phyloP scores from a whole-genome alignment of 1,140 invertebrate species.

The Drosophila kikkawai region DNA sequence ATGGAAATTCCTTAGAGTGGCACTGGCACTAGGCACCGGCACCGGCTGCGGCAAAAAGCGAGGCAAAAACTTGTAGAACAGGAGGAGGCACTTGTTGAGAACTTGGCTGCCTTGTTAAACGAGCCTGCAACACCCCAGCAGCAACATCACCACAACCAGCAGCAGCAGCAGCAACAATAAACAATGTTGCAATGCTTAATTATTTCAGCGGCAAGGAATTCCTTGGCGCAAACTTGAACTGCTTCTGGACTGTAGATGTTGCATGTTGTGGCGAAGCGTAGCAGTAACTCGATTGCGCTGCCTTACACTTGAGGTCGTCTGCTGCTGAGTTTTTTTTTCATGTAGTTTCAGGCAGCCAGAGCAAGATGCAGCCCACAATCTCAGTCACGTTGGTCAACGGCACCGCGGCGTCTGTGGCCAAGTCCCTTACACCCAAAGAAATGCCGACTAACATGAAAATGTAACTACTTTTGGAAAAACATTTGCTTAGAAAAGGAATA shows the following conservation, averaged over 20 bases:
- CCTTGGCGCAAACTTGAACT: constrained; percentile 79
- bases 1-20: constrained; percentile 72
- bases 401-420: constrained; percentile 74
- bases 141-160: constrained; percentile 35
- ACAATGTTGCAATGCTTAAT: constrained; percentile 84
- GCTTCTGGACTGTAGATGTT: constrained; percentile 63
- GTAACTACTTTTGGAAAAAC: not conserved
- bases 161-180: constrained; percentile 66
- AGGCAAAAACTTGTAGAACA: constrained; percentile 76
- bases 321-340: constrained; percentile 26
- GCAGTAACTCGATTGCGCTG: constrained; percentile 70
- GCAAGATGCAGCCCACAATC: constrained; percentile 34
- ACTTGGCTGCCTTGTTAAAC: constrained; percentile 81
- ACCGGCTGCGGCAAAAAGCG: constrained; percentile 29
- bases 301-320: constrained; percentile 77
- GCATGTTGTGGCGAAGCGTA: constrained; percentile 67
- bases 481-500: not conserved
- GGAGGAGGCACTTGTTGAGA: constrained; percentile 78
- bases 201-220: constrained; percentile 84
- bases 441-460: not conserved
- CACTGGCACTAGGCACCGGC: constrained; percentile 22
- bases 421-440: constrained; percentile 40
- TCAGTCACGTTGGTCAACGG: constrained; percentile 75
- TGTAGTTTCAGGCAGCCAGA: constrained; percentile 31
- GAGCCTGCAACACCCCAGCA: constrained; percentile 79